Conservation (phyloP, 2,888 invertebrate genomes). For the Apotomis betuletana region DNA sequence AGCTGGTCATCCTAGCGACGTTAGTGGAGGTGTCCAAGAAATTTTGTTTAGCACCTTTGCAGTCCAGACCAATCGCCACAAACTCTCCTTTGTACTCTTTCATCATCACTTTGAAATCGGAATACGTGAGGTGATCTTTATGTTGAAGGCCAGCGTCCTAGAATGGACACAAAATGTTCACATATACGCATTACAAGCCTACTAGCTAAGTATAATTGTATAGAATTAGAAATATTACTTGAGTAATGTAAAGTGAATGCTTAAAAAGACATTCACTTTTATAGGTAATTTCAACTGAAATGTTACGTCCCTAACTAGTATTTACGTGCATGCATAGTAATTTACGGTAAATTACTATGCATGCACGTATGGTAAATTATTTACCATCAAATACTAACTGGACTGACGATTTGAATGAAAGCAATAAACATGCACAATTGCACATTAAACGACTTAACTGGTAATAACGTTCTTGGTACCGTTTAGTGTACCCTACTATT, state of each 20-base stretch:
- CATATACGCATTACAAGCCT: neutral
- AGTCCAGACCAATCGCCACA: slow-evolving; percentile 96
- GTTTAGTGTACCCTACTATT: no score
- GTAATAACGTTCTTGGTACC: no score
- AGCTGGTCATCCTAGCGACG: slow-evolving; percentile 97
- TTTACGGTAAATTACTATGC: no score
- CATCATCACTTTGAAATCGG: slow-evolving; percentile 97
- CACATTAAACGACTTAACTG: no score
- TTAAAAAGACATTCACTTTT: slow-evolving; percentile 2
- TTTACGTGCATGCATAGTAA: neutral
- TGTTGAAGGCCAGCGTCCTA: slow-evolving; percentile 94
- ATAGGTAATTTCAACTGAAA: neutral
- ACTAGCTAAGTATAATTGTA: neutral
- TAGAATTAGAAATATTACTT: neutral
- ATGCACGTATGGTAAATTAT: no score
- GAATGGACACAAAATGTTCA: slow-evolving; percentile 14
- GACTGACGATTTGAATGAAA: no score
- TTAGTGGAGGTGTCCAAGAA: slow-evolving; percentile 97
- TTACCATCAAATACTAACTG: neutral
- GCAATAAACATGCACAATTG: no score
- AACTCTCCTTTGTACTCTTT: slow-evolving; percentile 98
- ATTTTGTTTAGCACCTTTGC: slow-evolving; percentile 97
- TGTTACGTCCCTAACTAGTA: neutral
- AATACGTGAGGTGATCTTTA: slow-evolving; percentile 94
- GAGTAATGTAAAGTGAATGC: neutral